Evolutionary conservation across 2,797 vertebrate species (phyloP), one percentile per base, ranked within the genome.

Genomic region (Chelon labrosus): DNA sequence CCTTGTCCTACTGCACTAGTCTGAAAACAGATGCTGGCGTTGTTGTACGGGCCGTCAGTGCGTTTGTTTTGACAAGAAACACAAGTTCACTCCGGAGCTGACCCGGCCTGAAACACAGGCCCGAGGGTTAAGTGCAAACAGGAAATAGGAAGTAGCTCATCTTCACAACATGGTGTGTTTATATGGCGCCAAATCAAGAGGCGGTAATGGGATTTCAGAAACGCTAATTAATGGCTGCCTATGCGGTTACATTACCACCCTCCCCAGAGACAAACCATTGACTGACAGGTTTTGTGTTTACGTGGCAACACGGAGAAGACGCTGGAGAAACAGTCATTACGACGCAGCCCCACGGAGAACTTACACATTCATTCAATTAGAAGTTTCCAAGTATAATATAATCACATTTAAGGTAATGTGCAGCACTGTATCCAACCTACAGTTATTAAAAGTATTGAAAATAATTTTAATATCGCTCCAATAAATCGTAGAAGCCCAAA

Each of bases 401-500:
- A 52, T 64, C 46, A 70, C 20, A 59, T 69, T 83, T 70, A 64
- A 41, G 41, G 31, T 69, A 69, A 73, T 65, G 59, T 52, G 27
- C 52, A 73, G 67, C 56, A 55, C 59, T 53, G 22, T 73, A 47
- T 52, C 38, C 65, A 67, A 74, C 79, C 62, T 77, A 63, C 52
- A 70, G 54, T 82, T 55, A 63, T 79, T 84, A 76, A 51, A 78
- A 71, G 82, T 79, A 77, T 65, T 70, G 58, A 85, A 88, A 89
- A 89, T 80, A 10, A 87, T 89, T 91, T 89, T 71, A 93, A 92
- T 90, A 91, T 86, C 75, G 87, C 70, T 88, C 74, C 85, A 91
- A 88, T 92, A 92, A 92, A 91, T 88, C 77, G 78, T 77, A 73
- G 65, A 82, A 89, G 76, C 65, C 77, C 70, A 76, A 83, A 84